Base-by-base conservation (phyloP, 2,888 invertebrate species). In the Lasioglossum marginatum region DNA sequence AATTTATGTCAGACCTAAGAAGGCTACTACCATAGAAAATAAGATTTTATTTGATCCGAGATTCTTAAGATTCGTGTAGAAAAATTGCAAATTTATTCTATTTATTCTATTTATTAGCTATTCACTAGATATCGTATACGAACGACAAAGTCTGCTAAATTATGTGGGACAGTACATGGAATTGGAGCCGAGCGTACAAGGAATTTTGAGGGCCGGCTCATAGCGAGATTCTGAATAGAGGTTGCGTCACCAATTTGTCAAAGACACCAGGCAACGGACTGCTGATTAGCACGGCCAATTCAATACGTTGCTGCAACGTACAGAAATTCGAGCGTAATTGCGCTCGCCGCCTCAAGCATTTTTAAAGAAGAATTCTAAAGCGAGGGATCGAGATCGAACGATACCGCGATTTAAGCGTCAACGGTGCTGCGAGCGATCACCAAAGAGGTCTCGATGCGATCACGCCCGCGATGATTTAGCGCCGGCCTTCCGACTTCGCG, bases 401-500 rank as follows among this genome's bases (percentile, higher is more conserved):
- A 43, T 83, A 34, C 10, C 5, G n/a, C 14, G 27, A 57, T 37
- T n/a, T 16, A 5, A 40, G 60, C 57, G 37, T 31, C n/a, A n/a
- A 70, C 40, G 70, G 40, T 45, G 23, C 10, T 12, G 71, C 48
- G 16, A 60, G 23, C 37, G 79, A 73, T 70, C 70, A 45, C 19
- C 37, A 27, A 43, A 63, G 70, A 52, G 48, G 31, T 48, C 27
- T 48, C 31, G 48, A 77, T 48, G 45, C 48, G 31, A 48, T 71
- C 72, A 34, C 40, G 63, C n/a, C 14, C n/a, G 70, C 37, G 70
- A n/a, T 52, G 71, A 88, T 83, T 75, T 84, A 89, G 37, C 45
- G 48, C 16, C 78, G 90, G 74, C 91, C 90, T 90, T 89, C 83
- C 77, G 52, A 82, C 79, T 72, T 74, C 70, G 85, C 71, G 87